phyloP scores from a whole-genome alignment of 2,797 vertebrate genomes.

The Picus viridis region DNA sequence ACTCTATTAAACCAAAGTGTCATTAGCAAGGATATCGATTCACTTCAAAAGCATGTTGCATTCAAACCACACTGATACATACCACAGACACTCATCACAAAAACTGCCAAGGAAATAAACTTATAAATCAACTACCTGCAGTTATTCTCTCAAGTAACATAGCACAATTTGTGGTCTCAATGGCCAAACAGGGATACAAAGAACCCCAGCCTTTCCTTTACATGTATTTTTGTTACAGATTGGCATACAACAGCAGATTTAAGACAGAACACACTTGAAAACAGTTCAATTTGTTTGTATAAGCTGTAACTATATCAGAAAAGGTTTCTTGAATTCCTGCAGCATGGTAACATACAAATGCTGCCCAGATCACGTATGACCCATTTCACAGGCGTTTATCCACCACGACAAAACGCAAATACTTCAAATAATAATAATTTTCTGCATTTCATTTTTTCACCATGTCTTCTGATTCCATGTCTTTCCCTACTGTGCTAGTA shows the following conservation, averaged over 20 bases:
- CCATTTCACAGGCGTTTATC: neutral
- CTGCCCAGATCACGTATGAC: neutral
- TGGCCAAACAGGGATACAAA: neutral
- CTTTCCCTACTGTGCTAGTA: neutral
- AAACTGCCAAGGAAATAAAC: neutral
- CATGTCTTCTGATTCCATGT: neutral
- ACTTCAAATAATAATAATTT: neutral
- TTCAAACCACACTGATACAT: neutral
- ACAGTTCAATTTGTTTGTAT: neutral
- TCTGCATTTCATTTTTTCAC: neutral
- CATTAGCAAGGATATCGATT: neutral
- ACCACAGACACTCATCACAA: neutral
- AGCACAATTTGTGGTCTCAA: neutral
- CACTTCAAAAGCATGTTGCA: neutral
- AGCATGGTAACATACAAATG: neutral
- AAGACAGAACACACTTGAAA: neutral
- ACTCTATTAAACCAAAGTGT: neutral
- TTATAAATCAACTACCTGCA: neutral
- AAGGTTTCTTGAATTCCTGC: neutral
- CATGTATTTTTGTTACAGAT: neutral
- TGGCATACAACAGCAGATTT: neutral
- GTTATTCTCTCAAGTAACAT: neutral
- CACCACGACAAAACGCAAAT: neutral
- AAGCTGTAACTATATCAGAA: neutral
- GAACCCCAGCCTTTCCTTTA: neutral